Evolutionary conservation across 2,113 vertebrate genomes (phyloP).

Genomic region (Ophthalmolycus amberensis): DNA sequence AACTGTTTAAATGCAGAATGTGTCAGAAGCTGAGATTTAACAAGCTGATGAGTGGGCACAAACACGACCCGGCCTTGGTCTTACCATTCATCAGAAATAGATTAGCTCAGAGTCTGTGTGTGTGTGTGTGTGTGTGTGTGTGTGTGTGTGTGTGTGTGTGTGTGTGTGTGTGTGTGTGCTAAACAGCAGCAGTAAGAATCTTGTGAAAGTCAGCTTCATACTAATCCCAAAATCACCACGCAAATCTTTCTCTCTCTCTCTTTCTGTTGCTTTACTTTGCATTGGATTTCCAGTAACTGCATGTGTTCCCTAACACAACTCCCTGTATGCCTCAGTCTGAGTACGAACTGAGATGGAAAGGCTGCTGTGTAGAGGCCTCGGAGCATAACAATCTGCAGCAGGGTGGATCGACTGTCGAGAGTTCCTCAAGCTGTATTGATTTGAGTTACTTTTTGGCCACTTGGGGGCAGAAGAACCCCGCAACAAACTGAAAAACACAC

Average conservation of each 20-base stretch:
- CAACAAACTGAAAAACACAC: neutral
- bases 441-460: neutral
- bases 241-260: neutral
- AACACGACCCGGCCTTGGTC: slow-evolving; percentile 56
- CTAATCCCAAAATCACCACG: neutral
- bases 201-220: neutral
- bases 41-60: slow-evolving; percentile 65
- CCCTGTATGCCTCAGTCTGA: neutral
- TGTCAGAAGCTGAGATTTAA: slow-evolving; percentile 57
- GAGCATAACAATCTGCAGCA: neutral
- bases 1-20: slow-evolving; percentile 53
- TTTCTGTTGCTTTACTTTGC: neutral
- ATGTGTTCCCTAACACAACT: neutral
- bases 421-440: neutral
- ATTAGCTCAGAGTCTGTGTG: slow-evolving; percentile 20
- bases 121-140: slow-evolving; percentile 4
- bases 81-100: slow-evolving; percentile 54
- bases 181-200: neutral
- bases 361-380: neutral
- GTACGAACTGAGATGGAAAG: neutral
- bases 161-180: neutral
- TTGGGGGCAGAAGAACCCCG: neutral
- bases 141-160: neutral
- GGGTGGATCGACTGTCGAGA: neutral
- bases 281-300: neutral